phyloP scores from a whole-genome alignment of 2,113 vertebrate species.

The Zosterops lateralis region DNA sequence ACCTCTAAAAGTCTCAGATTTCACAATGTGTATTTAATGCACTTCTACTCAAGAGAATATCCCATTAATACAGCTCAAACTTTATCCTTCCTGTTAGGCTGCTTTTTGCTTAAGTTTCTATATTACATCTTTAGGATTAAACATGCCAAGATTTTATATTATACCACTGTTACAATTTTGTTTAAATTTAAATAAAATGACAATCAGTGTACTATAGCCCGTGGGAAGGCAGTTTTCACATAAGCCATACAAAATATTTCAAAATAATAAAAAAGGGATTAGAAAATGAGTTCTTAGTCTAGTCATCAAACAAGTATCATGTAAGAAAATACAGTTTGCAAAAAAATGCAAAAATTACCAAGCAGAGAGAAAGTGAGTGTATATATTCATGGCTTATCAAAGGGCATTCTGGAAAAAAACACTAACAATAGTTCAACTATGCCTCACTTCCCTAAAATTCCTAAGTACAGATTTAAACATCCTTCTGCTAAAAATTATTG shows the following conservation, averaged over 20 bases:
- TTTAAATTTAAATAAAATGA: conserved; percentile 14
- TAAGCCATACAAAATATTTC: background rate
- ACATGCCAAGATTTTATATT: background rate
- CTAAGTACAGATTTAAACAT: background rate
- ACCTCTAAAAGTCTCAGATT: background rate
- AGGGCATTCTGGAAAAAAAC: background rate
- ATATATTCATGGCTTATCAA: background rate
- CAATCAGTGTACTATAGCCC: background rate
- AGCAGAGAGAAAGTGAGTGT: background rate
- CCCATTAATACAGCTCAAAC: background rate
- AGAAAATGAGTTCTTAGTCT: background rate
- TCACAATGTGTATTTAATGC: background rate
- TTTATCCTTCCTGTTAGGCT: background rate
- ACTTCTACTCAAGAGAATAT: background rate
- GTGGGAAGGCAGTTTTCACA: background rate
- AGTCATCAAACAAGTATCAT: background rate
- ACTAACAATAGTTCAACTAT: background rate
- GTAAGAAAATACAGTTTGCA: background rate
- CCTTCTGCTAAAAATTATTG: background rate
- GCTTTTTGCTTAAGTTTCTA: background rate
- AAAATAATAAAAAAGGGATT: background rate
- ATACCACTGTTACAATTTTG: background rate
- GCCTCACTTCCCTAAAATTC: background rate
- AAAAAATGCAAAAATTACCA: background rate
- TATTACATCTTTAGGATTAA: background rate